Base-by-base conservation (phyloP, 2,888 invertebrate species). In the Protophormia terraenovae region DNA sequence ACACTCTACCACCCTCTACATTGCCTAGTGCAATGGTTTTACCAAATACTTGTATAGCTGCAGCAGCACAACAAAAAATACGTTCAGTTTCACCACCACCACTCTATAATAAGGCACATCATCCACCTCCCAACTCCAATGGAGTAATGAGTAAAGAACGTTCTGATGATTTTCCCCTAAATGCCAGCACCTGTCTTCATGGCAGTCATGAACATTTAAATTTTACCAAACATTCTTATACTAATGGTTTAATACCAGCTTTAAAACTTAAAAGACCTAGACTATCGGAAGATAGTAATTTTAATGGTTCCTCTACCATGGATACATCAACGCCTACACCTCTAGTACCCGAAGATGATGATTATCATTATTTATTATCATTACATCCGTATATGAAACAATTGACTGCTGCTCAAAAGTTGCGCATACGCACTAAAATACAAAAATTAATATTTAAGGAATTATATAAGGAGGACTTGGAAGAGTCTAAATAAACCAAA, bases 371-470 rank as follows among this genome's bases (percentile, higher is more conserved):
- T 81, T 88, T 93, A 83, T 88, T 93, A 35, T 92, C 92, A 58
- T 87, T 93, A 55, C 92, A 93, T 89, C 93, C 93, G 10, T 93
- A 92, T 83, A 92, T 93, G 92, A 92, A 91, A 60, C 91, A 92
- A 75, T 84, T 93, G 75, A 91, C 90, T 66, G 91, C 92, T 0
- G 90, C 92, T n/a, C 93, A 93, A 79, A 93, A 93, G 82, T 86
- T 93, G 64, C 89, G 92, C 73, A 91, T 93, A 72, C 91, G 93
- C 83, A 93, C 92, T 86, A 92, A 92, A 89, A 93, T 93, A 88
- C 93, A 93, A 87, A 93, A 92, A 86, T 87, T 93, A 76, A 92
- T 93, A 62, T 93, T 93, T 81, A 93, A 93, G 78, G 93, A 93
- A 88, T 89, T 93, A 5, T 93, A 93, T 87, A 92, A 93, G 87